Evolutionary conservation across 1,140 invertebrate species (phyloP).

Genomic region (Pogonus chalceus): DNA sequence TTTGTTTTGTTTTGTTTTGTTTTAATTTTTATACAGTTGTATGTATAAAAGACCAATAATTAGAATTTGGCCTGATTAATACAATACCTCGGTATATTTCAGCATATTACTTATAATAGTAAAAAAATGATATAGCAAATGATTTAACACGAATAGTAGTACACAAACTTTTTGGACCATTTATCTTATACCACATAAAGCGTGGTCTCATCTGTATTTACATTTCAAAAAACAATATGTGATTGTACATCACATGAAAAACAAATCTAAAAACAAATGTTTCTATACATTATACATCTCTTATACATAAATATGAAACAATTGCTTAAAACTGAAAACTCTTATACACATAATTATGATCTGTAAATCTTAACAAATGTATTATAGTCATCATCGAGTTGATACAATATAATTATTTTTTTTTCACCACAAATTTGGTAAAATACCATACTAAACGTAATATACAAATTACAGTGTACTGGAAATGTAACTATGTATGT

Average conservation of each 20-base stretch:
- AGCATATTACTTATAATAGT: constrained; percentile 1
- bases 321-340: constrained; percentile 20
- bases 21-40: background rate
- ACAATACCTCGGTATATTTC: background rate
- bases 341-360: constrained; percentile 13
- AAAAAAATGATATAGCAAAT: constrained; percentile 6
- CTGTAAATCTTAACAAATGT: constrained; percentile 2
- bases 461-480: constrained; percentile 32
- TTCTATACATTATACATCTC: constrained; percentile 16
- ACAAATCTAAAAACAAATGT: background rate
- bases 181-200: background rate
- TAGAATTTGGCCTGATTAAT: background rate
- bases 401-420: background rate
- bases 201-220: background rate
- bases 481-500: constrained; percentile 10
- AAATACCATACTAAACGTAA: constrained; percentile 35
- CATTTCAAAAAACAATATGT: constrained; percentile 4
- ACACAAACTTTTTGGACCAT: background rate
- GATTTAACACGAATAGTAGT: background rate
- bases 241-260: constrained; percentile 15
- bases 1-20: background rate
- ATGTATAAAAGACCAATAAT: background rate
- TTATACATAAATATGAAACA: constrained; percentile 18
- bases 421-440: constrained; percentile 27
- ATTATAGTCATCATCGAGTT: background rate